Base-by-base conservation (phyloP, 2,888 invertebrate genomes). In the Tenthredo mesomela region DNA sequence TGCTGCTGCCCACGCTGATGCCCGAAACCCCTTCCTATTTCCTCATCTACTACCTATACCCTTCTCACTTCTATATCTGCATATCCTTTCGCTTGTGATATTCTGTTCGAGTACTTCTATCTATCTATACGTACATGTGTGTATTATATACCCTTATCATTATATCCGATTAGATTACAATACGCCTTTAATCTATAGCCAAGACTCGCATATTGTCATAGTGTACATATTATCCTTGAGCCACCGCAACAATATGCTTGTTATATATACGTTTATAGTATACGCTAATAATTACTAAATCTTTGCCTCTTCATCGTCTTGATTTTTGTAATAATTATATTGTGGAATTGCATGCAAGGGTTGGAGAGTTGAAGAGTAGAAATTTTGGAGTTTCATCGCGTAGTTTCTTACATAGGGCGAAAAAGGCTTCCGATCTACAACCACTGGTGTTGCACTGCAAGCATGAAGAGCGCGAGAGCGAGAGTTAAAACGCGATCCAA, bases 401-500 rank as follows among this genome's bases (percentile, higher is more conserved):
- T 61, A 80, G 58, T 37, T n/a, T 54, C n/a, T 61, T 12, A n/a
- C n/a, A n/a, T n/a, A 47, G 65, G 29, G 29, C 61, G n/a, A 10
- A n/a, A 18, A n/a, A 18, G 15, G 33, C n/a, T 80, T 37, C 61
- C 10, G 61, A 77, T 65, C 6, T 21, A 54, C 61, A 29, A 65
- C 47, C 33, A 82, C 47, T n/a, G 47, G 12, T 4, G 61, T 25
- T 37, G 67, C 67, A n/a, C n/a, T n/a, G 67, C 29, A 2, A 47
- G 47, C 70, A 10, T 5, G 50, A 77, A 67, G 82, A 82, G 82
- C 67, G 77, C 67, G 77, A 80, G 82, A 82, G 70, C 67, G 92
- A 92, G 93, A 93, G 92, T 93, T 92, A 92, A 93, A 93, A 93
- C 91, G 93, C 92, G 92, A 93, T 93, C 93, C 93, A 93, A 93